Evolutionary conservation across 2,113 vertebrate species (phyloP), one percentile per base, ranked within the genome.

Genomic region (Macroglossus sobrinus): DNA sequence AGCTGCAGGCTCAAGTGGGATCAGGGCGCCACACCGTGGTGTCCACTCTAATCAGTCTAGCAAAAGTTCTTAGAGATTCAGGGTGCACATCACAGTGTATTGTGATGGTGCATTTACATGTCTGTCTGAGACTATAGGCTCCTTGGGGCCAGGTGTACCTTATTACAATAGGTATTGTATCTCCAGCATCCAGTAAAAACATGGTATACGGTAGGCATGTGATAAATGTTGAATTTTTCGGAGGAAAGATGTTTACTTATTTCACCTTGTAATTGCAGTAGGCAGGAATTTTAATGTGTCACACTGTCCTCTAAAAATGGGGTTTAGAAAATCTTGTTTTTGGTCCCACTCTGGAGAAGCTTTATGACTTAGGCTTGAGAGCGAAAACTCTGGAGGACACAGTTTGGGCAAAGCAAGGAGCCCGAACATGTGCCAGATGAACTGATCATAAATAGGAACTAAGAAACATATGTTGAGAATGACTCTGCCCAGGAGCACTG

Each of bases 371-470:
- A 38, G 57, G 14, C n/a, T 85, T 1, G 69, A 66, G 74, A 93
- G n/a, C 76, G 8, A 45, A 84, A 88, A 43, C 55, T n/a, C 38
- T 21, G 0, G 26, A 74, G 63, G 40, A 50, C 22, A 28, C 4
- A 71, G 82, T 78, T 81, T 53, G 71, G 89, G 59, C 50, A 69
- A 75, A 96, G 47, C 12, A 66, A 40, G 79, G 79, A 82, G 47
- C n/a, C 38, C 72, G 50, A 21, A 38, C n/a, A 0, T 40, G 14
- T 12, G 40, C 30, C 78, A 28, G 47, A 43, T 28, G 71, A 86
- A 30, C 5, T 21, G 50, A 40, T 13, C 16, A 33, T 30, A 24
- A 66, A 66, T 11, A 71, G 43, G 57, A 64, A 43, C 30, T 59
- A 84, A 76, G 82, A 78, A 63, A 55, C 40, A 7, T 12, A n/a